Evolutionary conservation across 2,797 vertebrate species (phyloP).

Genomic region (Octomys mimax): DNA sequence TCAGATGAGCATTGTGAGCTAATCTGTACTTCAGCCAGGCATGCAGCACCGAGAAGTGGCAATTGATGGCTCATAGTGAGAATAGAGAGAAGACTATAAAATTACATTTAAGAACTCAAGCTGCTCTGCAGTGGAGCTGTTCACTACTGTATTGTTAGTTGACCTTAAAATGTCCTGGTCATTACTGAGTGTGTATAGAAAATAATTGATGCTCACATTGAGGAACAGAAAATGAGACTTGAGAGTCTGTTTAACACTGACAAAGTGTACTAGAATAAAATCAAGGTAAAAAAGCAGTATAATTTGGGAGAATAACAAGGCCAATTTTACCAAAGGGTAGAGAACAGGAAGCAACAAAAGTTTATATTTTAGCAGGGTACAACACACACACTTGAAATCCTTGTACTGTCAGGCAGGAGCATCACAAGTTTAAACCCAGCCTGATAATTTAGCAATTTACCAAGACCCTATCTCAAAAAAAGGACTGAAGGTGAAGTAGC

Average conservation of each 20-base stretch:
- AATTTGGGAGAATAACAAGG: neutral
- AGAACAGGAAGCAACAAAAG: conserved; percentile 6
- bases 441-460: neutral
- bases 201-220: conserved; percentile 6
- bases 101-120: conserved; percentile 28
- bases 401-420: neutral
- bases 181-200: neutral
- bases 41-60: neutral
- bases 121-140: neutral
- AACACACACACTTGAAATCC: neutral
- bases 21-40: neutral
- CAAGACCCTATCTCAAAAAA: neutral
- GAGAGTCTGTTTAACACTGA: neutral
- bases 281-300: conserved; percentile 33
- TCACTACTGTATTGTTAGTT: conserved; percentile 8
- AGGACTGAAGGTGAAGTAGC: neutral
- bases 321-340: neutral
- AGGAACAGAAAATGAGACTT: conserved; percentile 36
- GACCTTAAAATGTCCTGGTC: conserved; percentile 14
- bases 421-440: neutral
- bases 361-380: neutral
- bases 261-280: neutral
- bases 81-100: conserved; percentile 29
- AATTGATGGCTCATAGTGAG: neutral
- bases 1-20: conserved; percentile 1